phyloP scores from a whole-genome alignment of 2,113 vertebrate species.

The Paramormyrops kingsleyae region DNA sequence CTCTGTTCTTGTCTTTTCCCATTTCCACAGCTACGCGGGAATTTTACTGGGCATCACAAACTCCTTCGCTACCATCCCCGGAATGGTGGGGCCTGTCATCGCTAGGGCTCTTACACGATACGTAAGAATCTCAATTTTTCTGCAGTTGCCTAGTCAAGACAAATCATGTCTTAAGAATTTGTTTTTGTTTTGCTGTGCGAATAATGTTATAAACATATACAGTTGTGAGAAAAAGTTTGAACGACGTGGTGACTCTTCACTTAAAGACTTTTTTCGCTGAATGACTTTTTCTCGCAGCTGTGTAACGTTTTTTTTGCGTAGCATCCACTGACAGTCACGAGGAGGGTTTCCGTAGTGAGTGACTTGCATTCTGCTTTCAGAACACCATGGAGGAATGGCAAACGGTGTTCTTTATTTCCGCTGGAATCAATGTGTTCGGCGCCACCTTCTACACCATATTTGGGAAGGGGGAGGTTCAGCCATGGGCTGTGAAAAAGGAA shows the following conservation, averaged over 20 bases:
- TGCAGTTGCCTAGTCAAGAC: background rate
- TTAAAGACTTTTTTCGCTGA: background rate
- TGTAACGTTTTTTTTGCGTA: background rate
- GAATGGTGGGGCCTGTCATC: slow-evolving; percentile 91
- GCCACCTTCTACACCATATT: slow-evolving; percentile 77
- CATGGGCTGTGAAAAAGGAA: slow-evolving; percentile 72
- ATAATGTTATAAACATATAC: background rate
- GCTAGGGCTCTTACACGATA: slow-evolving; percentile 75
- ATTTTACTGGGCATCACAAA: slow-evolving; percentile 96
- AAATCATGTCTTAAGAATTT: background rate
- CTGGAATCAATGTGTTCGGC: slow-evolving; percentile 81
- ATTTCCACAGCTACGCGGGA: slow-evolving; percentile 76
- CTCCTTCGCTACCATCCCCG: slow-evolving; percentile 90
- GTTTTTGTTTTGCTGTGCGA: background rate
- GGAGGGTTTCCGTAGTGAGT: background rate
- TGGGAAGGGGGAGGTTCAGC: slow-evolving; percentile 77
- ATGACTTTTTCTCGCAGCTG: background rate
- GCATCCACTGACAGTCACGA: background rate
- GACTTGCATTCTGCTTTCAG: slow-evolving; percentile 51
- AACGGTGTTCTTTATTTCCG: slow-evolving; percentile 87
- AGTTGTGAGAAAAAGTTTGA: background rate
- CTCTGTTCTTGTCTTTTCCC: background rate
- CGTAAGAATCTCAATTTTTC: slow-evolving; percentile 63
- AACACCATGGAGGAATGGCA: slow-evolving; percentile 89
- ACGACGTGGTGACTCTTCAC: background rate